Conservation (phyloP, 2,113 vertebrate genomes). For the Thinocorus orbignyianus region DNA sequence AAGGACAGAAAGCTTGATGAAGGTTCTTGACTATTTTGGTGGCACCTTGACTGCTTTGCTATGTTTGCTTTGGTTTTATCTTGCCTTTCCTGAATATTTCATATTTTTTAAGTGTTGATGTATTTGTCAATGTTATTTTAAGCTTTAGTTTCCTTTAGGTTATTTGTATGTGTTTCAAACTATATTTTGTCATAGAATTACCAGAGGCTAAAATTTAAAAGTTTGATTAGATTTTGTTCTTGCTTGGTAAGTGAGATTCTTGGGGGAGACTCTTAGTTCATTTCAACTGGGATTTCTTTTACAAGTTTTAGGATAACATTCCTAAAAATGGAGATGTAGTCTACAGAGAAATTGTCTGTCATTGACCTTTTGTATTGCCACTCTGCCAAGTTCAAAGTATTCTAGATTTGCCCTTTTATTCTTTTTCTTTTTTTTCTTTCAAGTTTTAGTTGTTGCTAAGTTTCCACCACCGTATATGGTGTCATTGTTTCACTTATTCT, state of each 20-base stretch:
- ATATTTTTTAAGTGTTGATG: not conserved
- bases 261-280: not conserved
- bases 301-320: slow-evolving; percentile 26
- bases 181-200: not conserved
- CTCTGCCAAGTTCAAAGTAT: not conserved
- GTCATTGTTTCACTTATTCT: slow-evolving; percentile 2
- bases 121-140: not conserved
- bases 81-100: not conserved
- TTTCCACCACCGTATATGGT: not conserved
- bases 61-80: not conserved
- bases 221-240: not conserved
- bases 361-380: not conserved
- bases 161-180: not conserved
- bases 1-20: not conserved
- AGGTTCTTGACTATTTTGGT: not conserved
- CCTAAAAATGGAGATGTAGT: slow-evolving; percentile 44
- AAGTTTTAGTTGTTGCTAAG: not conserved
- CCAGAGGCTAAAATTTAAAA: not conserved
- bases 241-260: not conserved
- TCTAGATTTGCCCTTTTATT: not conserved
- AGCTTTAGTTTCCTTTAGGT: not conserved
- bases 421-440: not conserved
- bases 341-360: slow-evolving; percentile 22
- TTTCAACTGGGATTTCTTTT: not conserved
- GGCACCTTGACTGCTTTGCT: not conserved